A percentile compares a stretch with the other conserved stretches of the same genome.
Evolutionary conservation across 2,113 vertebrate genomes (phyloP).

Genomic region (Myrmecobius fasciatus): DNA sequence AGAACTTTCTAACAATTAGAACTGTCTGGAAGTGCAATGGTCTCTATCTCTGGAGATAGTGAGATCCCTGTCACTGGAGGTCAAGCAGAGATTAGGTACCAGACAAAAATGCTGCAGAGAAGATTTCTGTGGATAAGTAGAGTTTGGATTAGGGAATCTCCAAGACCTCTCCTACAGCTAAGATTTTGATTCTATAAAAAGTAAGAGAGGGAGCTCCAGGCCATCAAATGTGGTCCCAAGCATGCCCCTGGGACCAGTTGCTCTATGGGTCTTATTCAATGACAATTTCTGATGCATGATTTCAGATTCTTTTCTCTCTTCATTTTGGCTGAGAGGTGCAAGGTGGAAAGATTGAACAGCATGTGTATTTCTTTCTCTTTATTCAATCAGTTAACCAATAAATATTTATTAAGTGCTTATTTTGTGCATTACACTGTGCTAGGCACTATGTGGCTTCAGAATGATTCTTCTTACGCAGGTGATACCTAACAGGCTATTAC

Average conservation of each 20-base stretch:
- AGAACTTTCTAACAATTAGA: not conserved
- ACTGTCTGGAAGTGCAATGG: not conserved
- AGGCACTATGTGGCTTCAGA: not conserved
- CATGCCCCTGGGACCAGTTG: not conserved
- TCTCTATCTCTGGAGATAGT: accelerated
- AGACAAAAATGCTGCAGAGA: not conserved
- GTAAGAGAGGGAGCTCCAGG: accelerated
- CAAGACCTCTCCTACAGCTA: not conserved
- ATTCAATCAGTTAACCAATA: not conserved
- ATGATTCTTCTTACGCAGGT: not conserved
- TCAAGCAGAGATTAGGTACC: not conserved
- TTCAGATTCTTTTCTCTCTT: not conserved
- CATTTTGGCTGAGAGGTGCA: not conserved
- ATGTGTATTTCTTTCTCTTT: not conserved
- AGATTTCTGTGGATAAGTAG: not conserved
- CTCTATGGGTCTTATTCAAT: not conserved
- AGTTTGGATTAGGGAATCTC: not conserved
- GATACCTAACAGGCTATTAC: too few relatives aligned
- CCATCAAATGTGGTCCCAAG: not conserved
- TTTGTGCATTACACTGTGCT: not conserved
- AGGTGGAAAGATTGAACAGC: not conserved
- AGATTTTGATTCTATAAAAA: not conserved
- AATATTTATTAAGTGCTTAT: not conserved
- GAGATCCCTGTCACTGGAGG: accelerated
- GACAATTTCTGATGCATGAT: not conserved